Evolutionary conservation across 2,113 vertebrate species (phyloP).

Genomic region (Noturus placidus): DNA sequence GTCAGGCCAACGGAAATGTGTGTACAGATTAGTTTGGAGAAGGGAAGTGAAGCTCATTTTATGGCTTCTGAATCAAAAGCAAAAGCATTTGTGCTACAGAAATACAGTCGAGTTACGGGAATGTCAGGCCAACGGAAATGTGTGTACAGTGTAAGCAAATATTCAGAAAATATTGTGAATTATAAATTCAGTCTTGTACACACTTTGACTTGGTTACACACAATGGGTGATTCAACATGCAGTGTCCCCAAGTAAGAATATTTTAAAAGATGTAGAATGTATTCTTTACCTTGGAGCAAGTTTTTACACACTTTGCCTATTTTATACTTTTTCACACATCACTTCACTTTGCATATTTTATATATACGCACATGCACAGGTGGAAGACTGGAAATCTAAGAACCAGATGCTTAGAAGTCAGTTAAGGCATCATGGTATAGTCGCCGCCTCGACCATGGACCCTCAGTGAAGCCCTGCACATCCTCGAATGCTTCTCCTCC

Average conservation of each 20-base stretch:
- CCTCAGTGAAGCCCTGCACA: constrained; percentile 65
- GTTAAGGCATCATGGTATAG: constrained; percentile 77
- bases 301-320: constrained; percentile 43
- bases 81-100: too few relatives aligned
- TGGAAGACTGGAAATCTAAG: constrained; percentile 81
- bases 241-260: neutral
- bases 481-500: neutral
- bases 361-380: constrained; percentile 57
- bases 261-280: neutral
- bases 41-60: too few relatives aligned
- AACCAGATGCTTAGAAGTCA: constrained; percentile 76
- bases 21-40: too few relatives aligned
- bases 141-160: neutral
- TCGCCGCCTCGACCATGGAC: constrained; percentile 74
- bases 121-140: too few relatives aligned
- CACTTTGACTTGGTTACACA: neutral
- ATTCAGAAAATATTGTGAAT: neutral
- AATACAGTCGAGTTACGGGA: too few relatives aligned
- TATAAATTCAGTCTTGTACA: neutral
- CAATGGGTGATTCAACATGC: neutral
- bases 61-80: too few relatives aligned
- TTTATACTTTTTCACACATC: constrained; percentile 40
- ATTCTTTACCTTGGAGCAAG: neutral
- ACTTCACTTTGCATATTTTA: constrained; percentile 55
- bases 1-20: too few relatives aligned